These are phyloP conservation scores for Crocuta crocuta DNA, from an alignment of 2,113 vertebrate species.

Conservation along the genomic window DNA sequence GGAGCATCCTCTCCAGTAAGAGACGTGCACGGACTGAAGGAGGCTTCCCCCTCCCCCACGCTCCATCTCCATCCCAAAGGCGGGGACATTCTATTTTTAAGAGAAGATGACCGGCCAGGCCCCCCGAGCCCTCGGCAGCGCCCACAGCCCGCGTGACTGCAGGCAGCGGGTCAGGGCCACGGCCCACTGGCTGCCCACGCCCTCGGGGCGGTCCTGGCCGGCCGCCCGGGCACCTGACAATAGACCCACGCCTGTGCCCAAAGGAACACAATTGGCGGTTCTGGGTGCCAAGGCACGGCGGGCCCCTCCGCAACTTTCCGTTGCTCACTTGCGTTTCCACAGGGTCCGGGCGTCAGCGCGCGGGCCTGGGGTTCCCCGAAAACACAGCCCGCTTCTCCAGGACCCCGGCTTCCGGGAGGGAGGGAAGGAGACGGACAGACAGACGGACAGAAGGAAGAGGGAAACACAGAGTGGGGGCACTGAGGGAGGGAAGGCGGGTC, in stretches of 20 bases:
- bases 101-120: not conserved
- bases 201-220: not conserved
- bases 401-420: not conserved
- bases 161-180: accelerated
- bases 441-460: not conserved
- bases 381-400: accelerated
- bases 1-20: accelerated
- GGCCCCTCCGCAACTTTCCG: not conserved
- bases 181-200: not conserved
- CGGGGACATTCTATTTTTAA: not conserved
- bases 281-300: not conserved
- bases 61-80: not conserved
- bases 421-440: accelerated
- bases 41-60: accelerated
- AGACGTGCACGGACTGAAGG: accelerated
- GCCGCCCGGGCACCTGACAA: not conserved
- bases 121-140: not conserved
- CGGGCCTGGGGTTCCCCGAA: accelerated
- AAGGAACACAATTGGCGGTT: not conserved
- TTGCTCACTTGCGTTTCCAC: accelerated
- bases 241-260: not conserved
- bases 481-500: not conserved
- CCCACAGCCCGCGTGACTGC: not conserved
- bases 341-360: accelerated
- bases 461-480: too few species aligned